Percentiles rank a stretch among this genome's conserved stretches.
Evolutionary conservation across 2,888 invertebrate genomes (phyloP).

Genomic region (Sminthurides aquaticus): DNA sequence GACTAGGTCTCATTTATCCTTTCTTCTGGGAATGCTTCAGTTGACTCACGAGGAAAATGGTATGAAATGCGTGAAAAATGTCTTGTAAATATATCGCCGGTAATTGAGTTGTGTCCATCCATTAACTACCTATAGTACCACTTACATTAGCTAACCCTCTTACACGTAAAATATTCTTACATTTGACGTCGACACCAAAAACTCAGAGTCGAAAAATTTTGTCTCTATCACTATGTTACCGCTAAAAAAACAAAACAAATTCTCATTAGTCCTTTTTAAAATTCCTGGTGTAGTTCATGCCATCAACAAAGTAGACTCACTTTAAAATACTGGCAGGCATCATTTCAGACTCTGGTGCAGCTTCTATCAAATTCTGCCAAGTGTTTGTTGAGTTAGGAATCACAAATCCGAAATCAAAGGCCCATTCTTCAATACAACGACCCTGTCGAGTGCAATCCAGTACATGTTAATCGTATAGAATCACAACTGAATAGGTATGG

Average conservation of each 20-base stretch:
- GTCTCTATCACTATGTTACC: slow-evolving; percentile 96
- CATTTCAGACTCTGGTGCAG: slow-evolving; percentile 99
- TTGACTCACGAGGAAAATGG: too few species aligned
- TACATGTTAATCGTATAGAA: neutral
- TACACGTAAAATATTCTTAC: slow-evolving; percentile 92
- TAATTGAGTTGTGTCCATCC: too few species aligned
- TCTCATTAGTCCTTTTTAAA: too few species aligned
- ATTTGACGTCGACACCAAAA: slow-evolving; percentile 86
- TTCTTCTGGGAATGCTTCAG: too few species aligned
- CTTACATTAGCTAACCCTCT: too few species aligned
- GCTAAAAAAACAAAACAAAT: slow-evolving; percentile 54
- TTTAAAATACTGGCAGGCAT: slow-evolving; percentile 98
- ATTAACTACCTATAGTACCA: too few species aligned
- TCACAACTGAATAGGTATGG: neutral
- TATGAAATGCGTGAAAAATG: too few species aligned
- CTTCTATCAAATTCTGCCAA: slow-evolving; percentile 97
- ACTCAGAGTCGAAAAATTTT: slow-evolving; percentile 89
- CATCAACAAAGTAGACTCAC: too few species aligned
- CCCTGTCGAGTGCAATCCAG: slow-evolving; percentile 52
- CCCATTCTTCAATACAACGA: slow-evolving; percentile 94
- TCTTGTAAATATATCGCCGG: too few species aligned
- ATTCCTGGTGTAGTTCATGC: too few species aligned
- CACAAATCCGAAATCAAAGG: slow-evolving; percentile 98
- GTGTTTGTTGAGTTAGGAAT: slow-evolving; percentile 98
- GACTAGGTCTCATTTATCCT: too few species aligned